Conservation (phyloP, 92 coral and sea anemone species). For the Chrysogorgia sp. region DNA sequence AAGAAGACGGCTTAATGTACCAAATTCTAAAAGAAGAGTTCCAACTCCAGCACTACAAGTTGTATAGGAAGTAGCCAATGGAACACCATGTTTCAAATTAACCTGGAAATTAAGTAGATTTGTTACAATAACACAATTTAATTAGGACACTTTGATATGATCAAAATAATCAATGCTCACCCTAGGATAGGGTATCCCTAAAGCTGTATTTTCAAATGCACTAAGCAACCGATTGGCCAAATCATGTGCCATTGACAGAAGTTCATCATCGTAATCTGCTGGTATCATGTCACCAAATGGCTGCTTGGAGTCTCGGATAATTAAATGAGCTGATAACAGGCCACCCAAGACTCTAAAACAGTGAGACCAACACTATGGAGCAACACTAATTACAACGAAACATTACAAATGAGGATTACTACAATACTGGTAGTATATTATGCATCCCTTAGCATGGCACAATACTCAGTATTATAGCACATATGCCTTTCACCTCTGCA, state of each 20-base stretch:
- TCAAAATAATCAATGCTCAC: conserved; percentile 65
- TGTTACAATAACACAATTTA: neutral
- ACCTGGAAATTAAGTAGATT: conserved; percentile 50
- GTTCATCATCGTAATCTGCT: conserved; percentile 82
- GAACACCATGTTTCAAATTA: conserved; percentile 76
- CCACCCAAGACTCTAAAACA: conserved; percentile 82
- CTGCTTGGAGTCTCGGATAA: conserved; percentile 84
- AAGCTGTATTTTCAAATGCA: conserved; percentile 84
- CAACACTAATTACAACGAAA: too few species aligned
- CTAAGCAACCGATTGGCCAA: conserved; percentile 85
- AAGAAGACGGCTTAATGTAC: conserved; percentile 81
- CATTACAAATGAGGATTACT: neutral
- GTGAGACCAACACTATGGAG: too few species aligned
- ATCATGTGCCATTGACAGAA: conserved; percentile 86
- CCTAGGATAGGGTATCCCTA: conserved; percentile 95
- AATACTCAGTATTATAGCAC: neutral
- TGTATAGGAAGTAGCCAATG: conserved; percentile 62
- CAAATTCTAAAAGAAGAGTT: conserved; percentile 86
- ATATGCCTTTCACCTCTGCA: too few species aligned
- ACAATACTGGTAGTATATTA: neutral
- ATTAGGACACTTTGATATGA: too few species aligned
- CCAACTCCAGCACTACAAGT: conserved; percentile 97
- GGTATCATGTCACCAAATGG: conserved; percentile 99
- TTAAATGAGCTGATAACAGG: conserved; percentile 83
- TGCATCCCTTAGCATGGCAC: neutral